phyloP scores from a whole-genome alignment of 2,113 vertebrate species.

The Saguinus midas region DNA sequence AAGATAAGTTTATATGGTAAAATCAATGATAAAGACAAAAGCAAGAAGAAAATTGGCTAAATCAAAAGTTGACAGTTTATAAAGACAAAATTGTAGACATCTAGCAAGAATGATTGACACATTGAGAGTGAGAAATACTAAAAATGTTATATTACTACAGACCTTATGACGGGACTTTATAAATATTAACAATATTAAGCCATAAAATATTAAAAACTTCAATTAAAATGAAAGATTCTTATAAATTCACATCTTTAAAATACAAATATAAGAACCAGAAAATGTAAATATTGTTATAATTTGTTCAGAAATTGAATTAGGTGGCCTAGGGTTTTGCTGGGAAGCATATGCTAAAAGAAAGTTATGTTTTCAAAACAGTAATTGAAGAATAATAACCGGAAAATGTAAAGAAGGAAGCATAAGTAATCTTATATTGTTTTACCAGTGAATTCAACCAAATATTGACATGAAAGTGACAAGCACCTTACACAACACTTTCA shows the following conservation, averaged over 20 bases:
- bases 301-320: background rate
- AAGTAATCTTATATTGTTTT: background rate
- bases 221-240: background rate
- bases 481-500: background rate
- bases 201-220: background rate
- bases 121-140: background rate
- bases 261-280: background rate
- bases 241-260: background rate
- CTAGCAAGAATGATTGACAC: background rate
- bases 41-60: background rate
- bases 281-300: background rate
- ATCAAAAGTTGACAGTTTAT: background rate
- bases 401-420: background rate
- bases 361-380: background rate
- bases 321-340: background rate
- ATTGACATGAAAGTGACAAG: background rate
- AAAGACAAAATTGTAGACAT: background rate
- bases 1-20: background rate
- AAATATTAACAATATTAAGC: background rate
- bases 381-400: background rate
- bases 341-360: background rate
- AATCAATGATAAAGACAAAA: background rate
- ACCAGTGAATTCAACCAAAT: background rate
- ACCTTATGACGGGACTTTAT: background rate
- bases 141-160: background rate